Base-by-base conservation (phyloP, 2,113 vertebrate genomes). In the Copsychus sechellarum region DNA sequence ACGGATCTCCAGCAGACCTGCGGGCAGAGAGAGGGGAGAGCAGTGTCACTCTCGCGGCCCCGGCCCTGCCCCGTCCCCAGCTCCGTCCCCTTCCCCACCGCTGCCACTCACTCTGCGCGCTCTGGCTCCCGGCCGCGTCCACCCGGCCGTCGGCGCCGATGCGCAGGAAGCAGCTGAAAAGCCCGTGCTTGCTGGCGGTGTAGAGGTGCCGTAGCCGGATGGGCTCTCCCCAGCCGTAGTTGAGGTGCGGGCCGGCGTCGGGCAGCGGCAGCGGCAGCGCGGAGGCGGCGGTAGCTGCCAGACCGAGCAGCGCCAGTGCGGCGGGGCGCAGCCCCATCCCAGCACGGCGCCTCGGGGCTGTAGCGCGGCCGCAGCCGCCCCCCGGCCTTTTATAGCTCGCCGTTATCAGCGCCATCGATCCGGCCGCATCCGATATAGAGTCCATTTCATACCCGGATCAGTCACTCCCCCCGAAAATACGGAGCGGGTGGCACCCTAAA, bases 1-100 rank as follows among this genome's bases (percentile, higher is more conserved):
- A 36, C 98, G 96, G 84, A 99, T 99, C 96, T 99, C 99, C 95
- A 99, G 91, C 92, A 99, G 94, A 97, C 98, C 99, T 99, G 94
- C 43, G 74, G 77, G 33, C 20, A 86, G 33, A 82, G 47, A 58
- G 31, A 56, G 22, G 42, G 20, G 19, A n/a, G 50, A 81, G 20
- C 16, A 12, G 25, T 12, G 56, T 83, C 22, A 54, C 17, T 26
- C 19, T 34, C 36, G 54, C 47, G 8, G 26, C 19, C 34, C 67
- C 48, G 3, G 4, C 51, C 40, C 51, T 50, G 48, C 48, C 24
- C 26, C 50, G 26, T 51, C 50, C 36, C 56, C 20, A 0, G 5
- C 9, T 47, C 20, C 33, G 0, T 6, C 6, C 42, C 20, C 81
- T 1, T 5, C 33, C 40, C 78, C 23, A 1, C 66, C 21, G 2